phyloP scores from a whole-genome alignment of 2,888 invertebrate genomes.

The Athetis lepigone region DNA sequence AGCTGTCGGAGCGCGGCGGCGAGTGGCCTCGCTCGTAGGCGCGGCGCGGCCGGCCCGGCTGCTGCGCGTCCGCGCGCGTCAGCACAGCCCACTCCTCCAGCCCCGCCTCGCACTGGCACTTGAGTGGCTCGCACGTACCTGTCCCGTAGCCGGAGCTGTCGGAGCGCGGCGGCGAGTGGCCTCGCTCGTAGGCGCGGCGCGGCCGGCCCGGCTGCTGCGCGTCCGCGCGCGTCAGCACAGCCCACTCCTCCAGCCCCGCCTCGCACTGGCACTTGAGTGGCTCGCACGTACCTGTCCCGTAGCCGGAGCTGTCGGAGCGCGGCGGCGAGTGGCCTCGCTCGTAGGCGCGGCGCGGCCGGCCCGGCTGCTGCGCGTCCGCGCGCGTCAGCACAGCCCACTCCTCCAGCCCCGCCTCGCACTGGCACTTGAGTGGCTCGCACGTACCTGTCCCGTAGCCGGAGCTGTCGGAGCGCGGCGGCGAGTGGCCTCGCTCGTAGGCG shows the following conservation, averaged over 20 bases:
- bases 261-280: conserved; percentile 92
- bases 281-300: conserved; percentile 95
- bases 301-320: conserved; percentile 95
- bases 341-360: conserved; percentile 92
- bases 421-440: conserved; percentile 93
- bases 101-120: conserved; percentile 91
- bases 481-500: conserved; percentile 94
- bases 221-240: conserved; percentile 81
- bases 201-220: conserved; percentile 89
- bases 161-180: conserved; percentile 95
- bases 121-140: conserved; percentile 93
- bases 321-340: conserved; percentile 95
- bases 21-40: conserved; percentile 95
- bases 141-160: conserved; percentile 96
- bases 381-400: conserved; percentile 78
- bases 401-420: conserved; percentile 84
- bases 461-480: conserved; percentile 95
- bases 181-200: conserved; percentile 93
- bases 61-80: conserved; percentile 86
- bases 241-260: conserved; percentile 76
- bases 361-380: conserved; percentile 87
- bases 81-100: conserved; percentile 77
- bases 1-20: conserved; percentile 95
- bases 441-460: conserved; percentile 96
- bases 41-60: conserved; percentile 90